A percentile compares a stretch with the other conserved stretches of the same genome.
phyloP scores from a whole-genome alignment of 1,140 invertebrate species.

The Leptopilina clavipes region DNA sequence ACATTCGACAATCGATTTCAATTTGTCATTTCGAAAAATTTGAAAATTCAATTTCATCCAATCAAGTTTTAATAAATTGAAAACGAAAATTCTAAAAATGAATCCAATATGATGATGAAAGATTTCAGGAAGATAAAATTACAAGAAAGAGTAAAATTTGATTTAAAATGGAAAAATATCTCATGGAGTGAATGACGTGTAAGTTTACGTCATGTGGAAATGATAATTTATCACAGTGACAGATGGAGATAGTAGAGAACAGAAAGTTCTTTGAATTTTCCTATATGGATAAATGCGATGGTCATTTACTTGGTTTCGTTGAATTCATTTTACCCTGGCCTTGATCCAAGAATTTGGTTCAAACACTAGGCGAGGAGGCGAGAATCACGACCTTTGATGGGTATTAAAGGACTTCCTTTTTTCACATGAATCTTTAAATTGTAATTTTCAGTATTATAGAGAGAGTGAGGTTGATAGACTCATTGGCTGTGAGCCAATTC shows the following conservation, averaged over 20 bases:
- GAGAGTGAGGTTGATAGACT: slow-evolving; percentile 37
- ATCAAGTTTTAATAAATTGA: no score
- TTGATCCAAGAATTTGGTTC: slow-evolving; percentile 50
- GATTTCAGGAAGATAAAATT: no score
- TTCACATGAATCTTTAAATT: slow-evolving; percentile 22
- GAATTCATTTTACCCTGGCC: slow-evolving; percentile 45
- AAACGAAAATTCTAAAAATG: no score
- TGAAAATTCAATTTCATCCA: no score
- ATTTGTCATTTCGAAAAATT: background rate
- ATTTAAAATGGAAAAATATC: no score
- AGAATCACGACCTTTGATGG: slow-evolving; percentile 21
- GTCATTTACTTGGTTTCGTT: background rate
- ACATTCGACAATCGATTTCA: background rate
- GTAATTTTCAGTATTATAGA: slow-evolving; percentile 18
- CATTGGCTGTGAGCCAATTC: slow-evolving; percentile 35
- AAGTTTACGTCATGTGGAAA: no score
- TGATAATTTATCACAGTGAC: background rate
- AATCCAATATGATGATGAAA: no score
- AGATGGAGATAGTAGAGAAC: background rate
- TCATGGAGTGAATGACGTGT: no score
- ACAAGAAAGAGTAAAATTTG: no score
- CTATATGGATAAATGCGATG: background rate
- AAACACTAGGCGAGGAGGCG: background rate
- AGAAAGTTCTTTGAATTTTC: slow-evolving; percentile 12
- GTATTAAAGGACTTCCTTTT: slow-evolving; percentile 25